Percentiles rank a stretch among this genome's conserved stretches.
Conservation (phyloP, 2,888 invertebrate genomes). For the Epicampocera succincta region DNA sequence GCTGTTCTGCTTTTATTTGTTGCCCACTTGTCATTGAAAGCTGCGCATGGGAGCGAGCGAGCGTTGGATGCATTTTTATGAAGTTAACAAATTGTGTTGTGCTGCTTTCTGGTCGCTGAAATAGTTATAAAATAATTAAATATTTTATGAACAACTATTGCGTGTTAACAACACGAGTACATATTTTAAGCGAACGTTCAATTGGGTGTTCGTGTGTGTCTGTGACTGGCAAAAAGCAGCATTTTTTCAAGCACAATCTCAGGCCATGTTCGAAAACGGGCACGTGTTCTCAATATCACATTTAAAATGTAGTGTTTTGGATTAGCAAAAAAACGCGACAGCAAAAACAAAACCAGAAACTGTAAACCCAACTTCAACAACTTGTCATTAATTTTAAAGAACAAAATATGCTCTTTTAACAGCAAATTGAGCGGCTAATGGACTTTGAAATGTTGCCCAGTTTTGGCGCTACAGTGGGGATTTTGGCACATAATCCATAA, state of each 20-base stretch:
- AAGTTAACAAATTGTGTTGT: constrained; percentile 26
- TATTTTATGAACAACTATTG: constrained; percentile 18
- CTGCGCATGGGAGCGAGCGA: background rate
- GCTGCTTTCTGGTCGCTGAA: background rate
- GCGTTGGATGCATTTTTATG: constrained; percentile 19
- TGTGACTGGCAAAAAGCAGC: background rate
- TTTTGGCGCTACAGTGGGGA: constrained; percentile 10
- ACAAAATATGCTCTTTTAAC: constrained; percentile 42
- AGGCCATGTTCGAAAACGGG: constrained; percentile 42
- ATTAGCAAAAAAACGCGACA: constrained; percentile 10
- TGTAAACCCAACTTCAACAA: constrained; percentile 25
- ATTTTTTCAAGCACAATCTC: constrained; percentile 15
- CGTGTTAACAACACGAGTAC: background rate
- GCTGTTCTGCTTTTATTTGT: constrained; percentile 9
- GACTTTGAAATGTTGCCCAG: constrained; percentile 33
- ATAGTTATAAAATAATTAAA: constrained; percentile 48
- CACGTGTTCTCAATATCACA: constrained; percentile 63
- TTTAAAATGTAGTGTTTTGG: constrained; percentile 24
- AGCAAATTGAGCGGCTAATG: constrained; percentile 31
- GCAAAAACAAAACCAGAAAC: constrained; percentile 3
- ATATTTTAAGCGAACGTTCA: too few species aligned
- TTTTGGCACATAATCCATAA: too few species aligned
- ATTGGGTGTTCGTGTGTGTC: background rate
- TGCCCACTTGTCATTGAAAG: constrained; percentile 38
- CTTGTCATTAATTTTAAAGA: constrained; percentile 35